Evolutionary conservation across 2,888 invertebrate genomes (phyloP), one percentile per base, ranked within the genome.

Genomic region (Zeuzera pyrina): DNA sequence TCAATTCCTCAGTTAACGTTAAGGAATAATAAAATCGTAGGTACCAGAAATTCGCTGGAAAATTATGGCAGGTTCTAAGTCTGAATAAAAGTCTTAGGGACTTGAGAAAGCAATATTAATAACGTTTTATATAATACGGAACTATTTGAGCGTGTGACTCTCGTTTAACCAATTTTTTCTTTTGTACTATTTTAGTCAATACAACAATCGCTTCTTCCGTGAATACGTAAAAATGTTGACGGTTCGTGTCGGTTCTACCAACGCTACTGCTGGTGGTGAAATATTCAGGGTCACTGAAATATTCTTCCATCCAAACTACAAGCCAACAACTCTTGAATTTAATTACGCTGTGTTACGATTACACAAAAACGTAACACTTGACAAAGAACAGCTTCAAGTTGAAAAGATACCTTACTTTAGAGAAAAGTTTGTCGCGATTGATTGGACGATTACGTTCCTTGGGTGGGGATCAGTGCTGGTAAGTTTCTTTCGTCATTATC

Each of bases 401-500:
- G 50, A 56, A 0, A 48, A 43, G 29, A 62, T 78, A 1, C 41
- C 46, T 3, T 63, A 49, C 32, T 43, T 65, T 0, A 55, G 34
- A 5, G 53, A 68, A 2, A 55, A 37, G 21, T 33, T 49, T 1
- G 43, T 81, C 1, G 64, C 77, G 0, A 53, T 63, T 1, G 69
- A 79, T 37, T 63, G 53, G 21, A 51, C 56, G 2, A 44, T 81
- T 12, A 45, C 49, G 13, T 81, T 81, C 35, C 52, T 78, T 4
- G 81, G 81, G 1, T 81, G 81, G 81, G 81, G 81, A 0, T 76
- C 79, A 0, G 78, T 77, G 15, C 43, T 72, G 65, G 79, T 79
- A 45, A 70, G 64, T 27, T 16, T 10, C n/a, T 5, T 2, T 22
- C 10, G 7, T n/a, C n/a, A n/a, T n/a, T n/a, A n/a, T n/a, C n/a